Evolutionary conservation across 2,113 vertebrate genomes (phyloP).

Genomic region (Guaruba guarouba): DNA sequence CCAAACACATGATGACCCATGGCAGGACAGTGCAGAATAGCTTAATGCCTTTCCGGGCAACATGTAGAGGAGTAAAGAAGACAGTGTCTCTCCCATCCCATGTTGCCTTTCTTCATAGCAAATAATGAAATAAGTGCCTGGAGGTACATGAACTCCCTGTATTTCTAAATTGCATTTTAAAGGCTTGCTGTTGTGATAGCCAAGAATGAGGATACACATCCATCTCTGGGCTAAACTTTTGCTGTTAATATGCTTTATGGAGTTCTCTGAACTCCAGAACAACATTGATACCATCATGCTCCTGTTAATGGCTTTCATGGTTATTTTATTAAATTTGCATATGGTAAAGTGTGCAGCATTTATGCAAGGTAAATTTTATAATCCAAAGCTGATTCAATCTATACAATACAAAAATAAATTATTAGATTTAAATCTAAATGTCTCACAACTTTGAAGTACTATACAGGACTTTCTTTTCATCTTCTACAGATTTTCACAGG

Average conservation of each 20-base stretch:
- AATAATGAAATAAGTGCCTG: neutral
- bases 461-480: neutral
- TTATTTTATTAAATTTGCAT: neutral
- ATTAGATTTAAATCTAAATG: neutral
- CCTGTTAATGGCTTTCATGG: neutral
- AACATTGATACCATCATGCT: neutral
- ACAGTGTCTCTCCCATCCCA: accelerated
- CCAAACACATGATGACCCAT: accelerated
- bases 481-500: neutral
- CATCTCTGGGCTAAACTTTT: neutral
- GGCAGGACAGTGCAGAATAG: neutral
- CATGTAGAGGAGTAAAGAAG: neutral
- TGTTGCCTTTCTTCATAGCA: neutral
- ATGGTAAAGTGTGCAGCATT: neutral
- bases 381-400: neutral
- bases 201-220: neutral
- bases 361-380: neutral
- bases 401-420: neutral
- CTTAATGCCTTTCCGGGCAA: neutral
- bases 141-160: neutral
- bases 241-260: neutral
- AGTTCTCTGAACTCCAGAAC: neutral
- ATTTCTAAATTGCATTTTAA: neutral
- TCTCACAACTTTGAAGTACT: neutral
- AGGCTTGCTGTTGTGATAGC: neutral